These are phyloP conservation scores for Acronicta psi DNA, from an alignment of 2,888 invertebrate species.

Conservation along the genomic window DNA sequence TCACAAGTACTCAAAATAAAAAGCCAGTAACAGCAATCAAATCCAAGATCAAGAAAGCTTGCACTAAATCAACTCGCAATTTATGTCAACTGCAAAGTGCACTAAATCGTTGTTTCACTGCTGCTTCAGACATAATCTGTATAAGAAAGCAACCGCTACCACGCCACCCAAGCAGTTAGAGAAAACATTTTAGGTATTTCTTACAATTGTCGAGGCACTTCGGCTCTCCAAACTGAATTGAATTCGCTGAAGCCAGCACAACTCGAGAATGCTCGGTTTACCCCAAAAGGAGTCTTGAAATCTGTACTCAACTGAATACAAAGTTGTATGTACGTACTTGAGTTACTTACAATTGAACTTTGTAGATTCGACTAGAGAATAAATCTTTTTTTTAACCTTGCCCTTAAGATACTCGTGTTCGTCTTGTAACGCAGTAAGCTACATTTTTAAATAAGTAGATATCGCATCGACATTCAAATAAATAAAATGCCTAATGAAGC, in stretches of 20 bases:
- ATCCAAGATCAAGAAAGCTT: constrained; percentile 2
- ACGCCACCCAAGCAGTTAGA: constrained; percentile 2
- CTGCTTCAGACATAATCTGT: constrained; percentile 9
- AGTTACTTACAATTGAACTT: constrained; percentile 15
- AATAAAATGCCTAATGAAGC: no score
- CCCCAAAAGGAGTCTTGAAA: constrained; percentile 41
- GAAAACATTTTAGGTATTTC: constrained; percentile 38
- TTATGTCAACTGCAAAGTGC: constrained; percentile 13
- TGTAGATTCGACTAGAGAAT: constrained; percentile 15
- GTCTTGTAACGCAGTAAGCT: no score
- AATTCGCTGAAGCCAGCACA: constrained; percentile 40
- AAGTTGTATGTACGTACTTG: constrained; percentile 32
- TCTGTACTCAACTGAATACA: constrained; percentile 43
- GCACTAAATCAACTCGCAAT: constrained; percentile 4
- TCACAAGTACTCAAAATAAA: constrained; percentile 3
- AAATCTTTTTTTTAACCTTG: background rate
- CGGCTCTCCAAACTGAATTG: constrained; percentile 45
- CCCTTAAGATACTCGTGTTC: no score
- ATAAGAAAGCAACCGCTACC: constrained; percentile 18
- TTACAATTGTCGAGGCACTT: constrained; percentile 43
- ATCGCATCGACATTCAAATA: no score
- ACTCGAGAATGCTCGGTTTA: constrained; percentile 44
- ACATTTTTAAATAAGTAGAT: no score
- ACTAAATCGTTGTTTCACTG: constrained; percentile 1
- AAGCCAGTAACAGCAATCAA: no score